Evolutionary conservation across 2,113 vertebrate genomes (phyloP), one percentile per base, ranked within the genome.

Genomic region (Heterotilapia buettikoferi): DNA sequence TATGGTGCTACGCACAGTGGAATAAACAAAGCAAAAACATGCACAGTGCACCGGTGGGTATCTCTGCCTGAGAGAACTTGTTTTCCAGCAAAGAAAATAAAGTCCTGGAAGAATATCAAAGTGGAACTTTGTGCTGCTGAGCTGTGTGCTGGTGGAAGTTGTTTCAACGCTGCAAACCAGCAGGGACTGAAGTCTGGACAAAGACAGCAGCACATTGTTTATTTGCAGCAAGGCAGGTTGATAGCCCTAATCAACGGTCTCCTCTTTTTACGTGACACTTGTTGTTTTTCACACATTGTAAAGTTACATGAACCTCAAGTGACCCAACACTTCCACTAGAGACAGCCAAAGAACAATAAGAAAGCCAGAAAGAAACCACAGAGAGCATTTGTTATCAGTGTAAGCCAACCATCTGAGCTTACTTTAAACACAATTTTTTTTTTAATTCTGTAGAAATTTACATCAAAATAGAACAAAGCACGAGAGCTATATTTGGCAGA

Each of bases 71-170:
- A 84, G 83, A 89, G 52, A 86, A 84, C 24, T 56, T 68, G 85
- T 90, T 89, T 92, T 85, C 47, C 54, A 84, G 85, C 59, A 82
- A 84, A 86, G 47, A 85, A 80, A 93, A 92, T 53, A 82, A 82
- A 90, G 88, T 84, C 61, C 80, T 94, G 89, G 87, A 89, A 33
- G 14, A 83, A 82, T 85, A 90, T 94, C 84, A 90, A 89, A 92
- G 57, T 47, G 76, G 19, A 88, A 80, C 84, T 82, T 82, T 73
- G 19, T 52, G 78, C 82, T 9, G 78, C 31, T 13, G 89, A 82
- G 85, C 47, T 80, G 76, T 83, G 80, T 26, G 85, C 84, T 86
- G 36, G 57, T 84, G 91, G 89, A 85, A 92, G 82, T 80, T 84
- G 86, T 80, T 91, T 66, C 80, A 66, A 80, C 31, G 3, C 66